Evolutionary conservation across 1,140 invertebrate genomes (phyloP).

Genomic region (Penaeus chinensis): DNA sequence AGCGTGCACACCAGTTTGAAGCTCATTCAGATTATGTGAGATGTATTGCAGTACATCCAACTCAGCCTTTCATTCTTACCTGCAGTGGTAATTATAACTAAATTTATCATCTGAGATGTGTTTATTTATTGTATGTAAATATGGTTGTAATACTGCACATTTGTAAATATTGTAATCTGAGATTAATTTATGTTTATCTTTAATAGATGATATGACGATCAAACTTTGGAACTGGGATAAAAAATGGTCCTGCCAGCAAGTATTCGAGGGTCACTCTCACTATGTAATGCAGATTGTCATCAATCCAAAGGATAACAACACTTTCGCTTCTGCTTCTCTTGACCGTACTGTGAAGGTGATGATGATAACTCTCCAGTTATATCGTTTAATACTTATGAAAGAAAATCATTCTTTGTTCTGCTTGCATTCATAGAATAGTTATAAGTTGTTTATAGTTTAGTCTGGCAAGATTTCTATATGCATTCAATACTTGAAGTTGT

Average conservation of each 20-base stretch:
- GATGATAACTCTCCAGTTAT: conserved; percentile 49
- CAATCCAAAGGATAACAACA: conserved; percentile 99
- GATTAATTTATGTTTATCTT: conserved; percentile 37
- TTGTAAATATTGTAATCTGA: background rate
- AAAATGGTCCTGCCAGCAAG: conserved; percentile 95
- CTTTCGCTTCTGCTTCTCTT: conserved; percentile 98
- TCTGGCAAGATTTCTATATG: too few species aligned
- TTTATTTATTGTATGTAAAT: conserved; percentile 3
- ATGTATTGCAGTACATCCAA: conserved; percentile 96
- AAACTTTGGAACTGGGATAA: conserved; percentile 99
- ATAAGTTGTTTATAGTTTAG: too few species aligned
- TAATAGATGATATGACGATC: conserved; percentile 96
- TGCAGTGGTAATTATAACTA: conserved; percentile 82
- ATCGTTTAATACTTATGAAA: conserved; percentile 5
- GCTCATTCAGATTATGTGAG: conserved; percentile 98
- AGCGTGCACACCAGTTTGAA: conserved; percentile 95
- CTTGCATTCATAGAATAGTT: too few species aligned
- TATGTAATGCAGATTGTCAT: conserved; percentile 99
- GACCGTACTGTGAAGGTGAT: conserved; percentile 95
- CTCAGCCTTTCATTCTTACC: conserved; percentile 95
- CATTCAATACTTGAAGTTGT: too few species aligned
- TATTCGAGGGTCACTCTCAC: conserved; percentile 98
- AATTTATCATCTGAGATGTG: background rate
- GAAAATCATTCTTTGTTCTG: too few species aligned
- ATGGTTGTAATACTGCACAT: background rate